Evolutionary conservation across 2,888 invertebrate species (phyloP), one percentile per base, ranked within the genome.

Genomic region (Amitus sp.): DNA sequence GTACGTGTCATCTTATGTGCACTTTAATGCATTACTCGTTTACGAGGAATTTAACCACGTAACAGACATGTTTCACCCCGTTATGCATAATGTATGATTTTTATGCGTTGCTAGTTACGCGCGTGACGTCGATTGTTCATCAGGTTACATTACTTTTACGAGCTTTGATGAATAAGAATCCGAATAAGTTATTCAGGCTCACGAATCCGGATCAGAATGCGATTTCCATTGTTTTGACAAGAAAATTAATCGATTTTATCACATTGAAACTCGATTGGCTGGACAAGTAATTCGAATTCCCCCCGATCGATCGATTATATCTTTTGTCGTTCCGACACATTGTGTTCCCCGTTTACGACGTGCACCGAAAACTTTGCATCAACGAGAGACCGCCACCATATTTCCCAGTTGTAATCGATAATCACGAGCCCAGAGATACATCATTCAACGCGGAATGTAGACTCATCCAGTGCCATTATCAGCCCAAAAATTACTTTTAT

Each of bases 21-120:
- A 39, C 39, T 39, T 15, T 39, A 39, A 39, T 12, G 18, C 18
- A 39, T 39, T 17, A 39, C 18, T 39, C 39, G 39, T 39, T 39
- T 39, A 39, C 39, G 39, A 39, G 39, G 18, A 15, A 15, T 39
- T 39, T 39, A 39, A 39, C 39, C 18, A 39, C 39, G 39, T 39
- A 39, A 39, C 39, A 39, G 17, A 17, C 39, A 39, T 15, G 18
- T 33, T 33, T 33, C 33, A 33, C 33, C 2, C 33, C n/a, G 3
- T 33, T 6, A 33, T n/a, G 33, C 33, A 33, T 33, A 33, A 33
- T 12, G 33, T n/a, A 33, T 3, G 10, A n/a, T 33, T 33, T 33
- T 33, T 33, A 33, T 33, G 33, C 33, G 33, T 9, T 33, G 5
- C n/a, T 33, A 33, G 33, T 33, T 3, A 33, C 33, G 12, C 12